Conservation (phyloP, 2,888 invertebrate genomes). For the Ceraclea dissimilis region DNA sequence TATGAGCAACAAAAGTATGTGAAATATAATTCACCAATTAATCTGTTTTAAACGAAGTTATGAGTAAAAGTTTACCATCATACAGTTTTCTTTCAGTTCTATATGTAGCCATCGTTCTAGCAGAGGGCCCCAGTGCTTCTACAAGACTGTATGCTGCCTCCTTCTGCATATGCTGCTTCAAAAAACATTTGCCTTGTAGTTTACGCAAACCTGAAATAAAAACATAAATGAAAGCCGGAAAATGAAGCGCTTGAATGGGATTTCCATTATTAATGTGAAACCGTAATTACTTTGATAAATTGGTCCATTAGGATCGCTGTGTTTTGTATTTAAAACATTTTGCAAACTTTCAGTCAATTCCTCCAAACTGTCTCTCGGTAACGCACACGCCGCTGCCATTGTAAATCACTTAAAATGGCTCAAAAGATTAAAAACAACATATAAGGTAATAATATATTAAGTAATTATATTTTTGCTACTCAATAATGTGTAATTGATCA, state of each 20-base stretch:
- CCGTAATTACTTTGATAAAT: constrained; percentile 39
- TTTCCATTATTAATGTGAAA: too few species aligned
- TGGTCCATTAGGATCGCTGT: constrained; percentile 34
- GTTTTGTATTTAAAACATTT: constrained; percentile 11
- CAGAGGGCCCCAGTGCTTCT: constrained; percentile 39
- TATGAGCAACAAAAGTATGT: not conserved
- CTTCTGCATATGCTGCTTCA: constrained; percentile 33
- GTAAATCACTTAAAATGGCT: not conserved
- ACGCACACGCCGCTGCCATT: not conserved
- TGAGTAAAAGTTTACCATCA: constrained; percentile 4
- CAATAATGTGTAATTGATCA: too few species aligned
- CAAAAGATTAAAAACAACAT: too few species aligned
- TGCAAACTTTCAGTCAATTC: constrained; percentile 11
- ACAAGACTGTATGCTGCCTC: constrained; percentile 41
- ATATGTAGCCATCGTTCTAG: constrained; percentile 41
- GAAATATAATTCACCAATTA: not conserved
- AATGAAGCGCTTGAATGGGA: too few species aligned
- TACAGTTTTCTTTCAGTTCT: constrained; percentile 27
- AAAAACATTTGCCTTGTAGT: constrained; percentile 38
- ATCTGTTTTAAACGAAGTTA: too few species aligned
- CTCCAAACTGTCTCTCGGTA: not conserved
- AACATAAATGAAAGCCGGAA: too few species aligned
- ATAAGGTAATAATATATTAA: too few species aligned
- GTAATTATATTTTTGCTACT: too few species aligned
- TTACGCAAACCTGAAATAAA: constrained; percentile 38